Percentiles rank a stretch among this genome's conserved stretches.
These are phyloP conservation scores for Mallotus villosus DNA, from an alignment of 2,797 vertebrate genomes.

Conservation along the genomic window DNA sequence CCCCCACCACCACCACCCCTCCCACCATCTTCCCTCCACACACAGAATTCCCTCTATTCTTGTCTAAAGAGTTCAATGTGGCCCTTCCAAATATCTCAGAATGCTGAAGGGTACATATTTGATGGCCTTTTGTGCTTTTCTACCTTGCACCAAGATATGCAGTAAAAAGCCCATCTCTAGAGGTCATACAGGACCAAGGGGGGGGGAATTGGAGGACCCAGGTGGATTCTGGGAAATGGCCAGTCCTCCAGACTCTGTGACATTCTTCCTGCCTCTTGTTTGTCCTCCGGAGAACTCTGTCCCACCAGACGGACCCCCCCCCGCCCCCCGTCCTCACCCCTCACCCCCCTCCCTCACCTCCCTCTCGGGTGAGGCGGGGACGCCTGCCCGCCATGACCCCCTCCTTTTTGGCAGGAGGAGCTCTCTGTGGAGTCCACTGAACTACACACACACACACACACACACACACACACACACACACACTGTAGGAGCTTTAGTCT, in stretches of 20 bases:
- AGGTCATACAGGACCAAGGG: neutral
- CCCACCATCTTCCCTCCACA: constrained; percentile 2
- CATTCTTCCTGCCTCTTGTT: constrained; percentile 21
- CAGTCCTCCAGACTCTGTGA: constrained; percentile 21
- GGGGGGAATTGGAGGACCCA: neutral
- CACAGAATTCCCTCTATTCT: constrained; percentile 12
- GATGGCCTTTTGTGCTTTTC: no score
- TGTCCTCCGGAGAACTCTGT: constrained; percentile 30
- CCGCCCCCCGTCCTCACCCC: neutral
- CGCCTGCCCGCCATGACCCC: constrained; percentile 17
- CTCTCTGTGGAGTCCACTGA: constrained; percentile 24
- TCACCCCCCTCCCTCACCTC: neutral
- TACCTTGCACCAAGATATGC: no score
- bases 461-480: constrained; percentile 28
- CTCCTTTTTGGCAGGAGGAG: constrained; percentile 27
- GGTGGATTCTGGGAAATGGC: constrained; percentile 26
- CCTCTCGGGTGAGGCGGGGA: constrained; percentile 33
- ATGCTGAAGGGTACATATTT: neutral
- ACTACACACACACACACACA: constrained; percentile 24
- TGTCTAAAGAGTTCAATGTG: constrained; percentile 20
- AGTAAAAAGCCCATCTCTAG: no score
- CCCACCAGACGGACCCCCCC: constrained; percentile 18
- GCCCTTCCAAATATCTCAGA: neutral
- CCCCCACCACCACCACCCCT: constrained; percentile 5
- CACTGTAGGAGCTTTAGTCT: constrained; percentile 11